phyloP scores from a whole-genome alignment of 2,113 vertebrate genomes.

The Rhabdomys dilectus region DNA sequence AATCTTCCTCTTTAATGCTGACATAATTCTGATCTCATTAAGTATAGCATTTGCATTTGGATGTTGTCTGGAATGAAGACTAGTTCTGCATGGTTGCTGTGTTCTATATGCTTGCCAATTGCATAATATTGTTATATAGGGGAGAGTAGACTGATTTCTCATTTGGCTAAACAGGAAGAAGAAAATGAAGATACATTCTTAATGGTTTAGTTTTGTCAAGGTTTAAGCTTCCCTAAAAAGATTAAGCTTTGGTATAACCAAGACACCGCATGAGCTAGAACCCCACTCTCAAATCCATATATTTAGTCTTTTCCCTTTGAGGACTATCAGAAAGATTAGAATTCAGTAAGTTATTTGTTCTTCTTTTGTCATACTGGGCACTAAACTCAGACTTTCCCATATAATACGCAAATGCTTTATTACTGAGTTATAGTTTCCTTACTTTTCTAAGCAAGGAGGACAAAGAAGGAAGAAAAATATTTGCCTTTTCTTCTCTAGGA shows the following conservation, averaged over 20 bases:
- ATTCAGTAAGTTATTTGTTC: neutral
- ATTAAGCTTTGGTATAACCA: neutral
- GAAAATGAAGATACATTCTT: conserved; percentile 48
- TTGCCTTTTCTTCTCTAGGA: neutral
- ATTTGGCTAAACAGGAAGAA: conserved; percentile 21
- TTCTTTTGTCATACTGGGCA: neutral
- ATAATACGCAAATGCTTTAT: neutral
- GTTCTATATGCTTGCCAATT: neutral
- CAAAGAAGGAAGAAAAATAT: conserved; percentile 50
- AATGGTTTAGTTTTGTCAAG: conserved; percentile 26
- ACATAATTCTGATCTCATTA: neutral
- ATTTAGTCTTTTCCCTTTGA: neutral
- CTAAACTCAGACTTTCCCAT: neutral
- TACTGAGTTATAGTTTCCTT: neutral
- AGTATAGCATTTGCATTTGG: neutral
- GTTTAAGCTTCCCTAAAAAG: neutral
- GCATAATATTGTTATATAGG: conserved; percentile 24
- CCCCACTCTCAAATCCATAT: neutral
- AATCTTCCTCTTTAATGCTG: neutral
- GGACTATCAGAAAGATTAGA: conserved; percentile 4
- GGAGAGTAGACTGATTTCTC: conserved; percentile 4
- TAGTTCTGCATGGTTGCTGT: neutral
- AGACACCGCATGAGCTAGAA: neutral
- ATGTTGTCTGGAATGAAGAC: neutral
- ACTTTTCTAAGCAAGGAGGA: conserved; percentile 1